Evolutionary conservation across 2,888 invertebrate genomes (phyloP), one percentile per base, ranked within the genome.

Genomic region (Sinhomidia bicolor): DNA sequence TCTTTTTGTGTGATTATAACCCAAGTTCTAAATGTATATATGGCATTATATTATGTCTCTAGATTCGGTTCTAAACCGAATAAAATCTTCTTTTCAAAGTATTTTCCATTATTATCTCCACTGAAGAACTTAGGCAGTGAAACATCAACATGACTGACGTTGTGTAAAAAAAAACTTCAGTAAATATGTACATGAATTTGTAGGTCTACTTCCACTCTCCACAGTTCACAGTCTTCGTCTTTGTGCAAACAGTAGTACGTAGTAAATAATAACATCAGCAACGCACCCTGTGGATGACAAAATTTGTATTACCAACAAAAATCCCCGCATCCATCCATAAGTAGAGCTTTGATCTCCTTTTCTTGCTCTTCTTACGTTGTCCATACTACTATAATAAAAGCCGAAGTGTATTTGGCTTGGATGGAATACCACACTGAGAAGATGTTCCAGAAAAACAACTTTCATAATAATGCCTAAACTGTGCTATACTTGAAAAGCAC

Each of bases 341-440:
- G 71, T 71, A 71, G 23, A 26, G 71, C 71, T 71, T 71, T 71
- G 71, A 71, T 71, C 71, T 71, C 41, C 14, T 17, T n/a, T 17
- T 23, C 44, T 44, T 44, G 12, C 71, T 17, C 68, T 32, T 29
- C n/a, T n/a, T n/a, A n/a, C n/a, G n/a, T n/a, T n/a, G n/a, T n/a
- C n/a, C n/a, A 68, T 14, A 32, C 65, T 36, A 36, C 68, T 51
- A 5, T 41, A 41, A 41, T 41, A 62, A 36, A 36, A n/a, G 36
- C 36, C 62, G n/a, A 62, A 68, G 14, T 5, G 54, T 54, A 32
- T 68, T 68, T 68, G 9, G 32, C 36, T 68, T 68, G 10, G 36
- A 36, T 36, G 68, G 36, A 68, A 68, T 32, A 41, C 71, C 41
- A 23, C 44, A 23, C 20, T 36, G 32, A 36, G n/a, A 36, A 23